phyloP scores from a whole-genome alignment of 2,113 vertebrate species.

The Hippocampus barbouri region DNA sequence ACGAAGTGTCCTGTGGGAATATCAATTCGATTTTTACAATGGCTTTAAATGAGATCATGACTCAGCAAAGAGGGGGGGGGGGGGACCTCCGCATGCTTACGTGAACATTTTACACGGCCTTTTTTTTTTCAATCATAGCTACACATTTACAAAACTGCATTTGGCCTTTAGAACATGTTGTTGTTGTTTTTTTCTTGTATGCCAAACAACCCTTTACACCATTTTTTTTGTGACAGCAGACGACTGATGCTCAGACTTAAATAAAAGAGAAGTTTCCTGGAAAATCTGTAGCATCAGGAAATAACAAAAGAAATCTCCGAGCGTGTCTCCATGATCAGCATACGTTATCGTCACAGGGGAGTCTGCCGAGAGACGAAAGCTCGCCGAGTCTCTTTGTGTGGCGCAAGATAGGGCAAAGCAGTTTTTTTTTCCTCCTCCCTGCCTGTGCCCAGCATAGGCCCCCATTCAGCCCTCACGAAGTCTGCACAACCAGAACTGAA shows the following conservation, averaged over 20 bases:
- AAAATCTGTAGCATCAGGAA: slow-evolving; percentile 61
- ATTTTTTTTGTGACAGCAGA: slow-evolving; percentile 42
- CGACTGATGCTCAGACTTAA: slow-evolving; percentile 48
- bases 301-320: slow-evolving; percentile 68
- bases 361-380: slow-evolving; percentile 45
- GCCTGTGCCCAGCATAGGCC: slow-evolving; percentile 43
- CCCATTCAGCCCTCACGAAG: slow-evolving; percentile 54
- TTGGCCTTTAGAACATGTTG: neutral
- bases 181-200: slow-evolving; percentile 9
- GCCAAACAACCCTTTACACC: slow-evolving; percentile 18
- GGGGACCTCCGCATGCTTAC: neutral
- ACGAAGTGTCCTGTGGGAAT: neutral
- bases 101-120: neutral
- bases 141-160: neutral
- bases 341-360: slow-evolving; percentile 61
- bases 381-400: slow-evolving; percentile 60
- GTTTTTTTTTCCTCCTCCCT: slow-evolving; percentile 63
- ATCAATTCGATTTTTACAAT: slow-evolving; percentile 10
- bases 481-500: slow-evolving; percentile 56
- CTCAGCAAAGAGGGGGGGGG: neutral
- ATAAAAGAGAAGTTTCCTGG: slow-evolving; percentile 50
- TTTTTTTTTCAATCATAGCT: slow-evolving; percentile 1
- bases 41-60: slow-evolving; percentile 17
- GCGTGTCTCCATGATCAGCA: slow-evolving; percentile 67
- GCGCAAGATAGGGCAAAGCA: slow-evolving; percentile 71